Evolutionary conservation across 2,888 invertebrate species (phyloP).

Genomic region (Cepaea hortensis): DNA sequence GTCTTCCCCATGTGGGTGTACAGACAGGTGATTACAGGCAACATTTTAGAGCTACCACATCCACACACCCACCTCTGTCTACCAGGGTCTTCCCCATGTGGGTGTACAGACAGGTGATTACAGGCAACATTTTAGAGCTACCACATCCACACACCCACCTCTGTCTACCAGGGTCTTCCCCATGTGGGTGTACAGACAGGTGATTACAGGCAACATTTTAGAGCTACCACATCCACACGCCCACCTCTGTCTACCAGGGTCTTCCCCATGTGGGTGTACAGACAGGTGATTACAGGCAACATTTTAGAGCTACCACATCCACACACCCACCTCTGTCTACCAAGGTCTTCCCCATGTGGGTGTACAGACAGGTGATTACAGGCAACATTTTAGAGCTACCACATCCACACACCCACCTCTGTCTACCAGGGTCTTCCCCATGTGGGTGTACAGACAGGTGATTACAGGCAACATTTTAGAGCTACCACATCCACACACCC

Average conservation of each 20-base stretch:
- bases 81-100: conserved; percentile 24
- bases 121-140: too few species aligned
- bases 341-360: conserved; percentile 21
- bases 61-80: too few species aligned
- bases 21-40: background rate
- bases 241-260: background rate
- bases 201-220: background rate
- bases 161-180: conserved; percentile 14
- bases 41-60: too few species aligned
- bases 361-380: background rate
- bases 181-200: background rate
- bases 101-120: background rate
- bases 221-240: too few species aligned
- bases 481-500: too few species aligned
- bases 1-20: background rate
- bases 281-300: background rate
- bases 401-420: too few species aligned
- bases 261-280: background rate
- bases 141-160: too few species aligned
- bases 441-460: background rate
- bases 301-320: too few species aligned
- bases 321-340: background rate
- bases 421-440: conserved; percentile 30
- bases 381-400: too few species aligned
- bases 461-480: too few species aligned